Base-by-base conservation (phyloP, 1,140 invertebrate genomes). In the Trachymyrmex cornetzi region DNA sequence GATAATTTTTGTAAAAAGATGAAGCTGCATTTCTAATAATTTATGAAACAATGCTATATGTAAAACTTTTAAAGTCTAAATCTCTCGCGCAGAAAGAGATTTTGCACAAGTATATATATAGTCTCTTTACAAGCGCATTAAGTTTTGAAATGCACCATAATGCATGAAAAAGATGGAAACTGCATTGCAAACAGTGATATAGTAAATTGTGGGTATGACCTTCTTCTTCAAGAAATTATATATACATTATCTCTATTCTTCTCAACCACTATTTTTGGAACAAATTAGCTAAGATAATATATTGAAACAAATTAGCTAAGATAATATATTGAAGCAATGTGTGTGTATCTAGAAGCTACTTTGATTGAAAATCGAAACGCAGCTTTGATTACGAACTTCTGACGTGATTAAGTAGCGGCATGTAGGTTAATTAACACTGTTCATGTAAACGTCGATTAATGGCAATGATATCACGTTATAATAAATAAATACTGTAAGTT, bases 381-480 rank as follows among this genome's bases (percentile, higher is more conserved):
- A 24, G 30, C 59, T 90, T 69, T 66, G 57, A 67, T 87, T 86
- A 86, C 77, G 9, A 53, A 67, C 34, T 64, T 89, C 55, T 44
- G 30, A 69, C 55, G n/a, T 85, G 88, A 89, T 87, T 88, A 90
- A 86, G 66, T 57, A 22, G 19, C 34, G 14, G 11, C 12, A 64
- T 63, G 74, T 74, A 82, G 48, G 44, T 90, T 90, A 86, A 90
- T 88, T 88, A 88, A 88, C 57, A n/a, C 74, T 74, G 67, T 77
- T 81, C 77, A 38, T 38, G 44, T 34, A 38, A 69, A 80, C 24
- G 22, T 27, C 53, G 30, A 86, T 86, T 71, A 90, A 77, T 61
- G n/a, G 34, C 14, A 9, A 12, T 1, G 71, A 34, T 27, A 55
- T 57, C 50, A 27, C 38, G 5, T 38, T 57, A 1, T 38, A 7